Evolutionary conservation across 2,888 invertebrate species (phyloP), one percentile per base, ranked within the genome.

Genomic region (Cephus pulcher): DNA sequence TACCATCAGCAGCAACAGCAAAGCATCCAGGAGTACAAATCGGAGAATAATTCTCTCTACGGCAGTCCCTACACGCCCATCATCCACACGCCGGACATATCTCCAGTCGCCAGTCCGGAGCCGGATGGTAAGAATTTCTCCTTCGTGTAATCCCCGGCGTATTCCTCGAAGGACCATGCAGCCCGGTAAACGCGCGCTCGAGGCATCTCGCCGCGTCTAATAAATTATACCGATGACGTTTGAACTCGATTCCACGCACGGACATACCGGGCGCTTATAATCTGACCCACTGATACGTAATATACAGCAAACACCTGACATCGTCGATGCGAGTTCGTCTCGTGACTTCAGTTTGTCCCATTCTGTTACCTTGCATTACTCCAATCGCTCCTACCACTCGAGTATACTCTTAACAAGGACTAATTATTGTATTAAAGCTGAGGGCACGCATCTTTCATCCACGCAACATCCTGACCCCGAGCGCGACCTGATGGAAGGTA

Each of bases 101-200:
- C 96, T 1, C 97, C 97, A 3, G 95, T 96, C 73, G 95, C 96
- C 84, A 96, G 96, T 87, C 97, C 97, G 0, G 96, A 96, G 90
- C 95, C 95, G n/a, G 95, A 95, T 84, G 94, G 94, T 85, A 92
- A 93, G 80, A 92, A 93, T 76, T 70, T 70, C 70, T 70, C 1
- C 40, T 40, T 15, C 40, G 40, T 40, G 40, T 40, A 40, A 30
- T 30, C 15, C 40, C 15, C 40, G 1, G 40, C 40, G 40, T 40
- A 40, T 40, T 40, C 40, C 40, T 15, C 40, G 40, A 40, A 40
- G 40, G 40, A 37, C 37, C 40, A 1, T 15, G 40, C 40, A 15
- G 15, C 40, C 6, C 6, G 6, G 15, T 40, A 15, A 40, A 40
- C 40, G 15, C 15, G 40, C 15, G 15, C 40, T 6, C 15, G 0